Evolutionary conservation across 2,797 vertebrate genomes (phyloP).

Genomic region (Pteropus rufus): DNA sequence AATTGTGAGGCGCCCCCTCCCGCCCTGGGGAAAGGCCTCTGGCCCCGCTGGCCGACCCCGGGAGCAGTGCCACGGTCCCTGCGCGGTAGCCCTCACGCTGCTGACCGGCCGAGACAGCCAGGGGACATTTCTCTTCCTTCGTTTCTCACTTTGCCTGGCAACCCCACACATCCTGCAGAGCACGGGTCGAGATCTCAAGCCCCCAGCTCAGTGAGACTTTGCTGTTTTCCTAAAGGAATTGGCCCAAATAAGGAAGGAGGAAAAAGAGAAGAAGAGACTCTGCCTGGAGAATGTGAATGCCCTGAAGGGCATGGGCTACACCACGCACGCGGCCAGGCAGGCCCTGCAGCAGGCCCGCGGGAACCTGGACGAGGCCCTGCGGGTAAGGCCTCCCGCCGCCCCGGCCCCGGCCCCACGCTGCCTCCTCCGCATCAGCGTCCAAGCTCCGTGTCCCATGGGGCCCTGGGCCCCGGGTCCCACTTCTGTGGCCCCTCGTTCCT

Average conservation of each 20-base stretch:
- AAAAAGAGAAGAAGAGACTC: slow-evolving; percentile 85
- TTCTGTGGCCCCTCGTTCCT: neutral
- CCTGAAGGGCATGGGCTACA: slow-evolving; percentile 88
- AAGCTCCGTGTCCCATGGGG: accelerated
- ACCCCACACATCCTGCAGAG: neutral
- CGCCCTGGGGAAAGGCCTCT: accelerated
- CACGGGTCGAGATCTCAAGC: neutral
- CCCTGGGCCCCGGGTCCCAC: accelerated
- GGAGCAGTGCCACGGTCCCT: neutral
- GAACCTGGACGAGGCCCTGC: slow-evolving; percentile 87
- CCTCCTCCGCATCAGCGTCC: accelerated
- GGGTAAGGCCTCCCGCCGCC: slow-evolving; percentile 73
- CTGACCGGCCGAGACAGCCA: neutral
- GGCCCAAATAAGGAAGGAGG: slow-evolving; percentile 86
- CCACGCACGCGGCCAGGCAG: slow-evolving; percentile 84
- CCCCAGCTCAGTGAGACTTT: neutral
- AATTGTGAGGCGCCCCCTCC: accelerated
- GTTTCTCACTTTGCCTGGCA: neutral
- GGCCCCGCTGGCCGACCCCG: neutral
- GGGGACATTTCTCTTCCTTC: neutral
- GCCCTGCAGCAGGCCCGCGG: slow-evolving; percentile 88
- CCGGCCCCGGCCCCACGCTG: accelerated
- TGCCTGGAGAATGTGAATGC: slow-evolving; percentile 84
- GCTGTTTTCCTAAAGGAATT: slow-evolving; percentile 85
- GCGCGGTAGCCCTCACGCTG: neutral